Conservation (phyloP, 1,140 invertebrate genomes). For the Notospermus geniculatus region DNA sequence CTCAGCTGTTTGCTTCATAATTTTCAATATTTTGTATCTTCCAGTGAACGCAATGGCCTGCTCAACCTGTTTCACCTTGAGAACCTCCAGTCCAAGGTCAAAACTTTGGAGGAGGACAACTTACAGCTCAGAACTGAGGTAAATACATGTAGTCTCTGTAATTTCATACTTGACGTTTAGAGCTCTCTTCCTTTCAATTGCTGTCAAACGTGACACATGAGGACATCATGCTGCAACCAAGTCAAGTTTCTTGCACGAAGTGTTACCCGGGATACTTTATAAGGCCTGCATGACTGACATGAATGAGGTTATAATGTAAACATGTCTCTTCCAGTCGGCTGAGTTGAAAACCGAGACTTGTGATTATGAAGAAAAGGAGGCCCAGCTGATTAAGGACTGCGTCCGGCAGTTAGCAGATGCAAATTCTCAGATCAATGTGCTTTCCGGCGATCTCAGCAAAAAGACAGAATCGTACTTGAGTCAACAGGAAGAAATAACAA, state of each 20-base stretch:
- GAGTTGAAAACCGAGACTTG: constrained; percentile 77
- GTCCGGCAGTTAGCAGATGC: constrained; percentile 81
- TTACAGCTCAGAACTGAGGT: constrained; percentile 73
- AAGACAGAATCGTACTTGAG: constrained; percentile 73
- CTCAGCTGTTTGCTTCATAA: no score
- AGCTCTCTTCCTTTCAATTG: no score
- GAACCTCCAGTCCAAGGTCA: constrained; percentile 78
- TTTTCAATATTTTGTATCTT: no score
- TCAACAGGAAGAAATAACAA: constrained; percentile 79
- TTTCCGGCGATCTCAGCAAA: constrained; percentile 70
- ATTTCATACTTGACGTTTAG: no score
- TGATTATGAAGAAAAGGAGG: constrained; percentile 83
- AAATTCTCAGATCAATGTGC: constrained; percentile 68
- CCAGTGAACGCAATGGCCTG: no score
- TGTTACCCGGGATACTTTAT: no score
- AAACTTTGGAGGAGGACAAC: constrained; percentile 85
- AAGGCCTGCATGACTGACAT: no score
- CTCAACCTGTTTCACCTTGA: constrained; percentile 54
- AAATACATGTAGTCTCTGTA: constrained; percentile 18
- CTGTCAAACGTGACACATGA: no score
- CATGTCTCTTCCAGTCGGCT: constrained; percentile 57
- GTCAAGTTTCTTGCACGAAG: no score
- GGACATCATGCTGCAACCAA: no score
- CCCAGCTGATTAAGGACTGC: constrained; percentile 80
- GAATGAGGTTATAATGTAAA: background rate